Evolutionary conservation across 2,113 vertebrate species (phyloP), one percentile per base, ranked within the genome.

Genomic region (Numida meleagris): DNA sequence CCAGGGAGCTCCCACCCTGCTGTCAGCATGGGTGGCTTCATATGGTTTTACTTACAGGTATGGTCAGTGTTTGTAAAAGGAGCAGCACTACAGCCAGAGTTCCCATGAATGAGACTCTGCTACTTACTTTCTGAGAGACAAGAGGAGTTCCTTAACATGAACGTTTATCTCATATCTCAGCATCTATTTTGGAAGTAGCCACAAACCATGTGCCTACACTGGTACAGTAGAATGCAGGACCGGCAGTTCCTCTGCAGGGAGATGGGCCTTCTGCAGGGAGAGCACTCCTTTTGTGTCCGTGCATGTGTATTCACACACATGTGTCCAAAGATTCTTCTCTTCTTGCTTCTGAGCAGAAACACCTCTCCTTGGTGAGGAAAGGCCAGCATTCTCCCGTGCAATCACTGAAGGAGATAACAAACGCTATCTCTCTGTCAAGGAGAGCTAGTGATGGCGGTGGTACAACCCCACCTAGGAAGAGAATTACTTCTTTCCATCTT

Each of bases 291-390:
- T 31, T 73, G 2, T 67, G 15, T 23, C 9, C 66, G 4, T 27
- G 4, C 45, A 1, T 11, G 33, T 43, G 8, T 81, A 43, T 27
- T 75, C 31, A 65, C 6, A 50, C 5, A 11, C 6, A 1, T 33
- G 21, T 34, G 74, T 91, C 34, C 14, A 55, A 71, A 82, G 5
- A 14, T 71, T 63, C 34, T 88, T 66, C 36, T 55, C 38, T 46
- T 81, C 43, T n/a, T 51, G 65, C 17, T 76, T 81, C 61, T 71
- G 40, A 83, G 70, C 36, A 88, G 48, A 79, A 93, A 27, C 25
- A 50, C 19, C 34, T 63, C 6, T n/a, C 42, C 29, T 80, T 88
- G 57, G n/a, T 34, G 42, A 77, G 36, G 46, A 76, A 79, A 58
- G 23, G 45, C 45, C 33, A 70, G 12, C 2, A 4, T 73, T 83